phyloP scores from a whole-genome alignment of 2,797 vertebrate genomes.

The Stomatorhinus walkeri region DNA sequence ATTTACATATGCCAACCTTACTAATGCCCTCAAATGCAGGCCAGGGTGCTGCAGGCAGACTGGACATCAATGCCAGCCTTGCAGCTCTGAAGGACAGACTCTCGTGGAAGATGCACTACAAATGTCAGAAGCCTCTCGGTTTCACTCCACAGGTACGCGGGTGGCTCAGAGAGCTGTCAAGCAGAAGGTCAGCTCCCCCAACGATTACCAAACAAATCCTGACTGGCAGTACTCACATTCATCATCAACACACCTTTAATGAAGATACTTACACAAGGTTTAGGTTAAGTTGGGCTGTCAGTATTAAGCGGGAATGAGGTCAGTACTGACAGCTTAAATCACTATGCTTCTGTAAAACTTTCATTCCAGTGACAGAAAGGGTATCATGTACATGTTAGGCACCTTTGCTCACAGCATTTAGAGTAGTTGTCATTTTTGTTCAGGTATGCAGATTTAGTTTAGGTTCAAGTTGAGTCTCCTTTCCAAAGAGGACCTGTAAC shows the following conservation, averaged over 20 bases:
- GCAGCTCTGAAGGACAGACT: slow-evolving; percentile 3
- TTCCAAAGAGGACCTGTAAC: neutral
- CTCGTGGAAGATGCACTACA: neutral
- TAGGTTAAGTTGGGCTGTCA: neutral
- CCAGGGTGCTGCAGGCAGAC: neutral
- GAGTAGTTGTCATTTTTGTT: neutral
- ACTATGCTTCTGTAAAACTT: neutral
- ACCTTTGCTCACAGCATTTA: neutral
- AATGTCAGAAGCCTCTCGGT: neutral
- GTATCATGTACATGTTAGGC: neutral
- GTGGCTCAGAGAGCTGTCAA: neutral
- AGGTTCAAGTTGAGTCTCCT: neutral
- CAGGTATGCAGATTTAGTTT: neutral
- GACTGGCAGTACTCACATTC: neutral
- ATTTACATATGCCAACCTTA: neutral
- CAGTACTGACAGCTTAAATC: neutral
- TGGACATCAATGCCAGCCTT: neutral
- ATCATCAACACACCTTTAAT: neutral
- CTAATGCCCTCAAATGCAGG: neutral
- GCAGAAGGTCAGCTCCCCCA: neutral
- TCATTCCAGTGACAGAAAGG: neutral
- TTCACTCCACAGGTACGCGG: neutral
- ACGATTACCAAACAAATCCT: neutral
- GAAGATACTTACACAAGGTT: neutral
- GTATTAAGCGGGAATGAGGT: neutral